These are phyloP conservation scores for Silurus asotus DNA, from an alignment of 2,113 vertebrate genomes.

Conservation along the genomic window DNA sequence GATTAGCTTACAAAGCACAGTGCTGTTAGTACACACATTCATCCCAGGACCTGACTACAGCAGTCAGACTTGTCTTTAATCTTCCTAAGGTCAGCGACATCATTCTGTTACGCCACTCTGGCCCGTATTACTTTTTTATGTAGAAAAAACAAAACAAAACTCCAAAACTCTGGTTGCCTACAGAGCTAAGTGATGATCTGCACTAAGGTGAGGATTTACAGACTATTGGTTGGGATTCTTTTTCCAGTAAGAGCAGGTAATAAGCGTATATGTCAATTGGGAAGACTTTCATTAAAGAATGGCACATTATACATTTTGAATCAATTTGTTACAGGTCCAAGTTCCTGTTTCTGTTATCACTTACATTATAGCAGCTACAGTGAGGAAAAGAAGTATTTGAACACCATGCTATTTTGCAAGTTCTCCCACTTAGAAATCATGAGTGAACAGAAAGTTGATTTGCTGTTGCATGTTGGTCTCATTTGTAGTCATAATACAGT, in stretches of 20 bases:
- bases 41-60: background rate
- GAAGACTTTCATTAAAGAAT: background rate
- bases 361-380: background rate
- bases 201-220: background rate
- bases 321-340: background rate
- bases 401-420: no score
- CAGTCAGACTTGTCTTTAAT: background rate
- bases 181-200: background rate
- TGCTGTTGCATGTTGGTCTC: no score
- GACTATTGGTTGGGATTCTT: background rate
- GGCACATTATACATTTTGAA: background rate
- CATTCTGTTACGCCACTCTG: background rate
- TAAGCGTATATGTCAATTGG: background rate
- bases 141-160: no score
- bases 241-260: background rate
- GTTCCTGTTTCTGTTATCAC: background rate
- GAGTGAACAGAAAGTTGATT: no score
- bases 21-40: conserved; percentile 6
- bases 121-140: no score
- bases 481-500: no score
- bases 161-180: background rate
- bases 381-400: no score
- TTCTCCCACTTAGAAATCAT: no score
- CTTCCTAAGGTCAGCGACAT: background rate
- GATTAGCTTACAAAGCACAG: conserved; percentile 13